Conservation (phyloP, 2,113 vertebrate species). For the Paraplagusia blochii region DNA sequence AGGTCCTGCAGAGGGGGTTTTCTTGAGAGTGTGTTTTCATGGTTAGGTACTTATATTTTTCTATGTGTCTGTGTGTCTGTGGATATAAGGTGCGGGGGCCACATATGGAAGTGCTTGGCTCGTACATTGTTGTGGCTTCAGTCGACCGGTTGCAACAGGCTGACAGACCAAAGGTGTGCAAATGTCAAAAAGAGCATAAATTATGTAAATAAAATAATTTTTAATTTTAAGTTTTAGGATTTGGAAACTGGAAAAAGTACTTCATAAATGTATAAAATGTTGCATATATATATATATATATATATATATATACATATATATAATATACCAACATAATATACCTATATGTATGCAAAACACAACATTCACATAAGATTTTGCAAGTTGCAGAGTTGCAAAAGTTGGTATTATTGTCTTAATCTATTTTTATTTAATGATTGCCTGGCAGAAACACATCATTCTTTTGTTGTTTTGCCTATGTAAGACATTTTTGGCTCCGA, state of each 20-base stretch:
- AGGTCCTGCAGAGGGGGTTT: conserved; percentile 47
- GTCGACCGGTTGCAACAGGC: conserved; percentile 56
- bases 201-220: conserved; percentile 27
- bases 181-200: conserved; percentile 26
- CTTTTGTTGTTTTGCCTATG: conserved; percentile 45
- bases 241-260: conserved; percentile 41
- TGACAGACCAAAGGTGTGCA: conserved; percentile 32
- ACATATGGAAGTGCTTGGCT: conserved; percentile 76
- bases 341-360: too few relatives aligned
- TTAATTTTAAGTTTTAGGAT: too few relatives aligned
- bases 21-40: conserved; percentile 38
- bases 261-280: conserved; percentile 2
- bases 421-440: conserved; percentile 14
- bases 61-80: conserved; percentile 29
- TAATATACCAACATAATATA: too few relatives aligned
- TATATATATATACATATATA: too few relatives aligned
- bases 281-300: too few relatives aligned
- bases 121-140: conserved; percentile 70
- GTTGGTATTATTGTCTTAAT: too few relatives aligned
- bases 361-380: too few relatives aligned
- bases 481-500: conserved; percentile 48
- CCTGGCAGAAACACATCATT: conserved; percentile 55
- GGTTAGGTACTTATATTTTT: conserved; percentile 31
- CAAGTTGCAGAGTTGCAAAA: too few relatives aligned
- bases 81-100: conserved; percentile 31